phyloP scores from a whole-genome alignment of 2,888 invertebrate species.

The Himalopsyche japonica region DNA sequence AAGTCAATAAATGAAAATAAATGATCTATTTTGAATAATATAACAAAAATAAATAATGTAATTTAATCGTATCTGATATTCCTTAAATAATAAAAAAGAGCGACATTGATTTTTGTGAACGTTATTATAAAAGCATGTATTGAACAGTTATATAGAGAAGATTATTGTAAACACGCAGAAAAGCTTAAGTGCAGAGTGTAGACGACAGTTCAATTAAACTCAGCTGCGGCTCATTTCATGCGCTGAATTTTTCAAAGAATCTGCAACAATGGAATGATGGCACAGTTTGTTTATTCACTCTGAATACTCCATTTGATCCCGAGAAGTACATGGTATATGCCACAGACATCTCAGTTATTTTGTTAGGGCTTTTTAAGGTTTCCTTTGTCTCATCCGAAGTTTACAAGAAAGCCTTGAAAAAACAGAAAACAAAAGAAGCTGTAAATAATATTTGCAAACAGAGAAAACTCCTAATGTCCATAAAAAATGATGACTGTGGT shows the following conservation, averaged over 20 bases:
- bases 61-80: too few species aligned
- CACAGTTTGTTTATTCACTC: background rate
- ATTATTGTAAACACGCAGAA: background rate
- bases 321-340: background rate
- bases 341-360: background rate
- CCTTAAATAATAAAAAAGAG: too few species aligned
- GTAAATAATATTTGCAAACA: too few species aligned
- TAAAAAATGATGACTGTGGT: too few species aligned
- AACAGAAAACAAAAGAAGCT: too few species aligned
- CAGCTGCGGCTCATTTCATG: background rate
- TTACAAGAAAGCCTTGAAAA: too few species aligned
- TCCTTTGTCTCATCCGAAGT: background rate
- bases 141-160: background rate
- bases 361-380: background rate
- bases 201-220: constrained; percentile 23
- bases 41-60: too few species aligned
- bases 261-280: background rate
- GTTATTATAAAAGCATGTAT: background rate
- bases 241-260: background rate
- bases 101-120: background rate
- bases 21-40: too few species aligned
- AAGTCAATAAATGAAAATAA: too few species aligned
- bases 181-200: background rate
- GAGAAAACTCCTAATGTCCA: too few species aligned
- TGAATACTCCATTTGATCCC: background rate